Evolutionary conservation across 64 coral and sea anemone species (phyloP).

Genomic region (Acropora yongei): DNA sequence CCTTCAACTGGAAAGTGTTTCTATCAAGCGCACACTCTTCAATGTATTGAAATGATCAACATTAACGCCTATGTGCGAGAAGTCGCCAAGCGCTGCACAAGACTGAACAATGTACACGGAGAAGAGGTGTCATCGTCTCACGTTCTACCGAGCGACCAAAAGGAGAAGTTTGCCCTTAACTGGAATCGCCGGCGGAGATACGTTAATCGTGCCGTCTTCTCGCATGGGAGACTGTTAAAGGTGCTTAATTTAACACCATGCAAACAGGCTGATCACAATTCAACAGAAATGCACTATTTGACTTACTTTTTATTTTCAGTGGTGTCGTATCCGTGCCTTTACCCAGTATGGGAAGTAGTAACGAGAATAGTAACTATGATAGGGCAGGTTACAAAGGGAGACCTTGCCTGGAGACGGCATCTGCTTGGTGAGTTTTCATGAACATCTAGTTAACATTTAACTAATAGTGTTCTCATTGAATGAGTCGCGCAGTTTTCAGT

Average conservation of each 20-base stretch:
- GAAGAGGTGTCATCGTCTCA: too few species aligned
- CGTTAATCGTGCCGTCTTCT: not conserved
- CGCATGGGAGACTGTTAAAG: not conserved
- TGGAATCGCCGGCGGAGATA: too few species aligned
- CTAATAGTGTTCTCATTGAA: not conserved
- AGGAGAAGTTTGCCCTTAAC: too few species aligned
- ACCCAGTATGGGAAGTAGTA: not conserved
- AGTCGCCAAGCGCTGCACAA: too few species aligned
- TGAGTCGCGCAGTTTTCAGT: too few species aligned
- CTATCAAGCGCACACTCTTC: too few species aligned
- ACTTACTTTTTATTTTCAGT: not conserved
- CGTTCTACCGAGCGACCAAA: too few species aligned
- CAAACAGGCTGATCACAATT: not conserved
- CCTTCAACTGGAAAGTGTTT: too few species aligned
- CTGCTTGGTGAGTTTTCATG: not conserved
- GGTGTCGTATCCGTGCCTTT: not conserved
- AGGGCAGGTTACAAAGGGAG: constrained; percentile 41
- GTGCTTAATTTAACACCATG: too few species aligned
- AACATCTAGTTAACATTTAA: not conserved
- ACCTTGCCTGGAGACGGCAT: not conserved
- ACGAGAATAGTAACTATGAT: not conserved
- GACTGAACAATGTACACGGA: too few species aligned
- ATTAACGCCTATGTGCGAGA: too few species aligned
- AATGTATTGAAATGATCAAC: too few species aligned
- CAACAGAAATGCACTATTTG: not conserved